These are phyloP conservation scores for Odontophorus gujanensis DNA, from an alignment of 2,113 vertebrate genomes.

Conservation along the genomic window DNA sequence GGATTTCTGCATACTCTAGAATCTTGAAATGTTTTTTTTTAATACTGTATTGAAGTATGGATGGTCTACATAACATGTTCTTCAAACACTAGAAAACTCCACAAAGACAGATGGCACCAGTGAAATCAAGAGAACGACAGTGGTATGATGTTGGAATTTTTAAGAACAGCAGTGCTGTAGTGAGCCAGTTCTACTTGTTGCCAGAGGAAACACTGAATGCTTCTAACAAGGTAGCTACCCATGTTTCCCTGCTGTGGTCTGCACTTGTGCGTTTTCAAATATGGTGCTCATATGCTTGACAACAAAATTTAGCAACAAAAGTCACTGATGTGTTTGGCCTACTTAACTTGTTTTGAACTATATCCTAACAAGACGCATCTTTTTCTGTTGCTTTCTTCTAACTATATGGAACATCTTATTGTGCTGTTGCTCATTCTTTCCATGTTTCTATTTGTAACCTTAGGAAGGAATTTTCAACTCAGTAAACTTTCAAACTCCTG, in stretches of 20 bases:
- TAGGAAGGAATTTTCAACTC: not conserved
- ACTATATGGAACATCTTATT: not conserved
- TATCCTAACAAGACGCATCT: not conserved
- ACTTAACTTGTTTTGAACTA: not conserved
- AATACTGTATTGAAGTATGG: not conserved
- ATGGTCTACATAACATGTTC: constrained; percentile 45
- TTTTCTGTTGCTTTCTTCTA: not conserved
- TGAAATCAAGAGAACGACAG: constrained; percentile 74
- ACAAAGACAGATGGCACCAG: constrained; percentile 22
- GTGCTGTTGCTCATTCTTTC: not conserved
- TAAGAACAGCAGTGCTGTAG: constrained; percentile 88
- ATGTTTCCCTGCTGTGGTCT: not conserved
- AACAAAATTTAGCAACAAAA: not conserved
- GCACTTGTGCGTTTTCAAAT: accelerated
- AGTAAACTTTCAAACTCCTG: not conserved
- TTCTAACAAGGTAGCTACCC: constrained; percentile 76
- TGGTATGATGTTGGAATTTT: constrained; percentile 97
- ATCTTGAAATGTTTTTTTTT: not conserved
- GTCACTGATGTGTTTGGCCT: not conserved
- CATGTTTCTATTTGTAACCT: not conserved
- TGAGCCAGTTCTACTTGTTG: constrained; percentile 90
- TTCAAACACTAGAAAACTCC: constrained; percentile 76
- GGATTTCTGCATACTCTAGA: not conserved
- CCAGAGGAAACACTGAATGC: constrained; percentile 78
- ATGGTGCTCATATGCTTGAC: not conserved